phyloP scores from a whole-genome alignment of 2,888 invertebrate species.

The Chymomyza procnemis region DNA sequence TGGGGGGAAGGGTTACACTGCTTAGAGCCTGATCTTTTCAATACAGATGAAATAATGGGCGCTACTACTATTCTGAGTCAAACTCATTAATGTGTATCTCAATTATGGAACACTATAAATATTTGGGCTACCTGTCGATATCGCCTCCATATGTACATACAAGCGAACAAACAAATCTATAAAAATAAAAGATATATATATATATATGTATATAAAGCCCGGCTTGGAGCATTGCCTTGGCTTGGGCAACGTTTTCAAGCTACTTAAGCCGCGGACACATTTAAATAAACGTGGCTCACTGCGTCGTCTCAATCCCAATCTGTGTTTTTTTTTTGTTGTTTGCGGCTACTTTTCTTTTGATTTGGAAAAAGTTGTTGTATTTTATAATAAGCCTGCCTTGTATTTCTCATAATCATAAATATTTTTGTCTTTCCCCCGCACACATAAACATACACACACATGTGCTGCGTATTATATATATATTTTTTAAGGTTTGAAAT shows the following conservation, averaged over 20 bases:
- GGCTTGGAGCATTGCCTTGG: not conserved
- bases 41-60: constrained; percentile 64
- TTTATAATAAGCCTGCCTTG: constrained; percentile 69
- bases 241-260: constrained; percentile 19
- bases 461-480: not conserved
- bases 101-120: constrained; percentile 76
- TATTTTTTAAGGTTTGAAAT: constrained; percentile 45
- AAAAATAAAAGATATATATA: constrained; percentile 16
- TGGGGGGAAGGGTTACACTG: not conserved
- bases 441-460: constrained; percentile 23
- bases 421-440: constrained; percentile 58
- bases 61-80: constrained; percentile 64
- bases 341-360: constrained; percentile 68
- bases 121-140: constrained; percentile 76
- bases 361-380: constrained; percentile 69
- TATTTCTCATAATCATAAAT: constrained; percentile 73
- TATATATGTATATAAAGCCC: not conserved
- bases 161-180: constrained; percentile 8
- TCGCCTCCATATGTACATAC: constrained; percentile 31
- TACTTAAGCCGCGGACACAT: constrained; percentile 55
- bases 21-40: constrained; percentile 45
- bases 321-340: constrained; percentile 6
- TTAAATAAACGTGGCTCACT: constrained; percentile 58
- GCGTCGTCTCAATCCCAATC: not conserved
- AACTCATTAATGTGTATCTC: constrained; percentile 75